These are phyloP conservation scores for Bolinopsis microptera DNA, from an alignment of 37 sponge, comb jelly and placozoan species.

Conservation along the genomic window DNA sequence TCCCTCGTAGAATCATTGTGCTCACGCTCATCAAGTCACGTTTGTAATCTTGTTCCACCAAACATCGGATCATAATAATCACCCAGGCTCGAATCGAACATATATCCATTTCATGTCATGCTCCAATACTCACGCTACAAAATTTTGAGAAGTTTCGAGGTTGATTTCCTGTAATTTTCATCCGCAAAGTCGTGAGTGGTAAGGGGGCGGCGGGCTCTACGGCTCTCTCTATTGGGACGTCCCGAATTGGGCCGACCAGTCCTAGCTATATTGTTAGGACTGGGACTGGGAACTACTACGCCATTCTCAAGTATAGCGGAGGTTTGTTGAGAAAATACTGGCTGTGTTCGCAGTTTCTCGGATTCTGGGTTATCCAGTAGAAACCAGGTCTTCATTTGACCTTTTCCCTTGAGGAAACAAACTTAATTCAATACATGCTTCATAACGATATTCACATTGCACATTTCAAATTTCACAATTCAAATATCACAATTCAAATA, in stretches of 20 bases:
- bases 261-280: neutral
- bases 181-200: neutral
- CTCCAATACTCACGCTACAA: constrained; percentile 44
- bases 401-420: constrained; percentile 72
- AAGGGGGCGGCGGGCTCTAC: neutral
- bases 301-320: constrained; percentile 9
- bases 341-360: neutral
- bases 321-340: constrained; percentile 20
- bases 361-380: constrained; percentile 48
- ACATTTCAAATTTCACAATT: too few relatives aligned
- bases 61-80: neutral
- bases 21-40: too few relatives aligned
- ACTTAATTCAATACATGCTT: neutral
- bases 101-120: neutral
- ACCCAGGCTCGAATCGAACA: neutral
- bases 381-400: constrained; percentile 82
- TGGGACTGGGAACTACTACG: neutral
- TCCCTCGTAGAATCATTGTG: too few relatives aligned
- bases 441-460: too few relatives aligned
- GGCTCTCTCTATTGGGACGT: neutral
- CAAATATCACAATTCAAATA: neutral
- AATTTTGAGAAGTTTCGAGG: constrained; percentile 45
- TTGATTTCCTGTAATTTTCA: constrained; percentile 49
- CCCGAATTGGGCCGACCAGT: constrained; percentile 2
- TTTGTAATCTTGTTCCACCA: neutral